phyloP scores from a whole-genome alignment of 1,140 invertebrate genomes.

The Cyclargus thomasi region DNA sequence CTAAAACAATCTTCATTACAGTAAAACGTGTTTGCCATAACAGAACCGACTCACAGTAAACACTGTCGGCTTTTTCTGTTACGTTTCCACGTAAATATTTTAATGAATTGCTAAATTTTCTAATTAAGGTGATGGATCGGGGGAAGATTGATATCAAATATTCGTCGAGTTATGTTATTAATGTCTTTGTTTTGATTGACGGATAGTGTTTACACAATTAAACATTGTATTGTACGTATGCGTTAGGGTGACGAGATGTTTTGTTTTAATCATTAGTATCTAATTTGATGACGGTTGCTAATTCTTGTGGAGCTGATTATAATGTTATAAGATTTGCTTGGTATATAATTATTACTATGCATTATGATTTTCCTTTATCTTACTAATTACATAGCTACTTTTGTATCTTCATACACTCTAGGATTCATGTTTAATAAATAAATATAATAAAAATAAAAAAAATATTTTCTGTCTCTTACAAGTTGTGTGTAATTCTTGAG shows the following conservation, averaged over 20 bases:
- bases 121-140: constrained; percentile 47
- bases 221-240: neutral
- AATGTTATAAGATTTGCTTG: too few species aligned
- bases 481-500: too few species aligned
- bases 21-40: constrained; percentile 64
- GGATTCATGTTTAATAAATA: too few species aligned
- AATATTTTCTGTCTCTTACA: too few species aligned
- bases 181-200: constrained; percentile 14
- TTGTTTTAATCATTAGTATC: neutral
- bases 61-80: constrained; percentile 10
- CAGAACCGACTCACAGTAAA: constrained; percentile 37
- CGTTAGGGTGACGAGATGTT: neutral
- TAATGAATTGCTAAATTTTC: constrained; percentile 60
- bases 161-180: constrained; percentile 9
- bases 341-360: too few species aligned
- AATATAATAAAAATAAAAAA: too few species aligned
- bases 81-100: constrained; percentile 16
- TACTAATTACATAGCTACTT: too few species aligned
- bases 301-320: too few species aligned
- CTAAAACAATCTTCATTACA: constrained; percentile 73
- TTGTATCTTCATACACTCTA: too few species aligned
- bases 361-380: too few species aligned
- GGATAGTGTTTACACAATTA: constrained; percentile 4
- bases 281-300: too few species aligned
- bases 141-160: constrained; percentile 20